Evolutionary conservation across 2,797 vertebrate species (phyloP).

Genomic region (Petrocephalus schoutedeni): DNA sequence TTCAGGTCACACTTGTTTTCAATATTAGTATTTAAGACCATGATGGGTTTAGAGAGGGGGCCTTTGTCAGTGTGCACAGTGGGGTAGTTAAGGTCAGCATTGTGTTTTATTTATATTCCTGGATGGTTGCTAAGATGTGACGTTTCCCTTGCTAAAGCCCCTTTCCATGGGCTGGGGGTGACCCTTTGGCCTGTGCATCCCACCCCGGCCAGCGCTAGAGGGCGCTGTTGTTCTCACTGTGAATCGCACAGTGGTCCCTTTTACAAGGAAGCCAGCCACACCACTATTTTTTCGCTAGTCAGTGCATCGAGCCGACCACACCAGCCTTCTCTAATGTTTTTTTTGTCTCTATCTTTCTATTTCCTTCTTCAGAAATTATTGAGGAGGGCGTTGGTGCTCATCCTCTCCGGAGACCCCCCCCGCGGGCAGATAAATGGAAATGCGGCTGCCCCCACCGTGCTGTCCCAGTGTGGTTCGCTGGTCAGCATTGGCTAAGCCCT

Average conservation of each 20-base stretch:
- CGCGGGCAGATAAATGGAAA: neutral
- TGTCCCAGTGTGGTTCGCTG: neutral
- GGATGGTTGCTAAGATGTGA: neutral
- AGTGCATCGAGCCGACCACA: neutral
- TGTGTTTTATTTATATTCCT: neutral
- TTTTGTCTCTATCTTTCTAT: neutral
- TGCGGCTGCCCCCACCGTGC: neutral
- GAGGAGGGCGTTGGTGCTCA: slow-evolving; percentile 4
- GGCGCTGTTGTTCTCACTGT: neutral
- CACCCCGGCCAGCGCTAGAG: neutral
- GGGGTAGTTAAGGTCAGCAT: neutral
- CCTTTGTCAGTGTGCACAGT: neutral
- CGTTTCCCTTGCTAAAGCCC: neutral
- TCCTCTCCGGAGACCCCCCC: neutral
- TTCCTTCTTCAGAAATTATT: slow-evolving; percentile 8
- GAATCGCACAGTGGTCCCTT: neutral
- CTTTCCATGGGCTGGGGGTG: neutral
- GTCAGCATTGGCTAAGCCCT: neutral
- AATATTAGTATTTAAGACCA: neutral
- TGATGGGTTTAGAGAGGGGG: neutral
- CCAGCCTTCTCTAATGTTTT: neutral
- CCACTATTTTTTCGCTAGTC: neutral
- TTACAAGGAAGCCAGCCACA: neutral
- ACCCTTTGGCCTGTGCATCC: neutral
- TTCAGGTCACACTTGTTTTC: neutral